Percentiles rank a stretch among this genome's conserved stretches.
Conservation (phyloP, 1,140 invertebrate genomes). For the Drosophila burlai region DNA sequence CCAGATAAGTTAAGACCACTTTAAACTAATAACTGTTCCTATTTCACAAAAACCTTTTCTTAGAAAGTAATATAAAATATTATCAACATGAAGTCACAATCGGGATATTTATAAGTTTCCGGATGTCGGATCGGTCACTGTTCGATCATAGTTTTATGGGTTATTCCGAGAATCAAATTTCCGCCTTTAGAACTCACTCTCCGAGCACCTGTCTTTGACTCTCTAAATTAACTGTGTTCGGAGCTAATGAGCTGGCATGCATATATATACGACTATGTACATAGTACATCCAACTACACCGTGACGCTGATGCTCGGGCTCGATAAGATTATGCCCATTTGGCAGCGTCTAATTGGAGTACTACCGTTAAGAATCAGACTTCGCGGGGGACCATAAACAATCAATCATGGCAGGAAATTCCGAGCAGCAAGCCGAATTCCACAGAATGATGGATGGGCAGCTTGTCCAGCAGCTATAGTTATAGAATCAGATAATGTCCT, state of each 20-base stretch:
- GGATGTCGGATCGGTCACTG: background rate
- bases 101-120: background rate
- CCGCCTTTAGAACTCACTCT: background rate
- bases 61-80: background rate
- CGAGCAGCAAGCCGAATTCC: background rate
- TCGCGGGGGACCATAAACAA: background rate
- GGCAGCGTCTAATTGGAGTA: conserved; percentile 1
- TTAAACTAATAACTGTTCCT: background rate
- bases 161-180: conserved; percentile 1
- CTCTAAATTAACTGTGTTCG: conserved; percentile 13
- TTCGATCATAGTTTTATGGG: background rate
- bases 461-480: background rate
- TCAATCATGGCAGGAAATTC: background rate
- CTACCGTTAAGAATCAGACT: background rate
- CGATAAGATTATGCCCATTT: conserved; percentile 17
- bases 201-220: background rate
- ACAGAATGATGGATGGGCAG: background rate
- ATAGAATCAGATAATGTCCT: background rate
- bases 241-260: conserved; percentile 13
- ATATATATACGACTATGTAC: background rate
- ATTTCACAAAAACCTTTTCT: too few species aligned
- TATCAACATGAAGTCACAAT: background rate
- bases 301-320: conserved; percentile 1
- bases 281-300: background rate
- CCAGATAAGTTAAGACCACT: background rate